Percentiles rank a stretch among this genome's conserved stretches.
These are phyloP conservation scores for Branchellion lobata DNA, from an alignment of 2,888 invertebrate genomes.

Conservation along the genomic window DNA sequence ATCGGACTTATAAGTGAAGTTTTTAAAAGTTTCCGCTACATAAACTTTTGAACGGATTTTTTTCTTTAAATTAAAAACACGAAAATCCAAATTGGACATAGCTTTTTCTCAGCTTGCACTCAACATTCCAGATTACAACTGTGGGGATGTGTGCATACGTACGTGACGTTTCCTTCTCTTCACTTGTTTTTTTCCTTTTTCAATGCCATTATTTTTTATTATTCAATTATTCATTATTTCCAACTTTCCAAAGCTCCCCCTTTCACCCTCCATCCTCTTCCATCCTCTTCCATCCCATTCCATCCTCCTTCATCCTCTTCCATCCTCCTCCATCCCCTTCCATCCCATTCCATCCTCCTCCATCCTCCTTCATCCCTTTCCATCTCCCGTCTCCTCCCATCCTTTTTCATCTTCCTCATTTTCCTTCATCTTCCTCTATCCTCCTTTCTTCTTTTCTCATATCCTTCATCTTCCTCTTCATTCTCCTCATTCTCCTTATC, in stretches of 20 bases:
- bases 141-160: constrained; percentile 52
- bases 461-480: no score
- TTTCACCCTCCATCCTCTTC: background rate
- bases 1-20: background rate
- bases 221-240: background rate
- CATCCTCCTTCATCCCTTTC: no score
- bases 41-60: constrained; percentile 6
- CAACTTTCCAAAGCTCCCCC: background rate
- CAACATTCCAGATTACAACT: constrained; percentile 51
- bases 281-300: background rate
- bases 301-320: background rate
- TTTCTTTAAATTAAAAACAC: no score
- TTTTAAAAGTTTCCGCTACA: background rate
- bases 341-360: no score
- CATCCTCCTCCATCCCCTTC: background rate
- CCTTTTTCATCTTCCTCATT: no score
- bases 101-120: no score
- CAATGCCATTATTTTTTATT: background rate
- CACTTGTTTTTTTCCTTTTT: background rate
- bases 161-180: constrained; percentile 38
- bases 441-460: no score
- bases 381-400: no score
- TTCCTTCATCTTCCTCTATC: no score
- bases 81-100: no score
- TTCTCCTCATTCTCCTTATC: no score